Percentiles rank a stretch among this genome's conserved stretches.
Conservation (phyloP, 1,140 invertebrate genomes). For the Berghia stephanieae region DNA sequence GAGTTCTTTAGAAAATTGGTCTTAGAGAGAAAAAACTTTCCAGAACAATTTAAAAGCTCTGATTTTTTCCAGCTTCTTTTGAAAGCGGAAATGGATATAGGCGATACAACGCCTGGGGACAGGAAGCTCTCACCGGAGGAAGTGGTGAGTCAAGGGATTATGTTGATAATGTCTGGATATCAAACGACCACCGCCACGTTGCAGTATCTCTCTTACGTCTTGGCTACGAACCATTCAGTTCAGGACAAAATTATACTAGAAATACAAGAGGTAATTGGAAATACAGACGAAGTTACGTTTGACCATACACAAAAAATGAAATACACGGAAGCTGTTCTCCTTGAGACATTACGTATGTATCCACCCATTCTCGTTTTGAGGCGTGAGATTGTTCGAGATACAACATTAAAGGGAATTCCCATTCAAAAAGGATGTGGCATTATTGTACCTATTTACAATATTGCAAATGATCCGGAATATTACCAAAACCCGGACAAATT, state of each 20-base stretch:
- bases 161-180: conserved; percentile 76
- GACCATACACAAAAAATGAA: conserved; percentile 33
- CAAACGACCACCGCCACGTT: conserved; percentile 73
- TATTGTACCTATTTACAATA: not conserved
- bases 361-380: conserved; percentile 18
- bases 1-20: too few species aligned
- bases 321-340: conserved; percentile 35
- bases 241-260: conserved; percentile 72
- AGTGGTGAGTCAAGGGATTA: conserved; percentile 73
- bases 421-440: conserved; percentile 5
- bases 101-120: too few species aligned
- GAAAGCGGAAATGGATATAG: too few species aligned
- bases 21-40: too few species aligned
- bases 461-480: not conserved
- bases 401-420: conserved; percentile 6
- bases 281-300: conserved; percentile 24
- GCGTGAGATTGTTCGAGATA: not conserved
- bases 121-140: conserved; percentile 68
- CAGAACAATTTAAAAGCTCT: too few species aligned
- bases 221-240: conserved; percentile 71
- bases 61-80: too few species aligned
- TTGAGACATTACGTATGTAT: conserved; percentile 40
- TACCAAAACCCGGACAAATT: not conserved
- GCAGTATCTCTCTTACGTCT: conserved; percentile 69
- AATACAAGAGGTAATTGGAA: conserved; percentile 54